Percentiles rank a stretch among this genome's conserved stretches.
Conservation (phyloP, 2,113 vertebrate species). For the Rhabdomys dilectus region DNA sequence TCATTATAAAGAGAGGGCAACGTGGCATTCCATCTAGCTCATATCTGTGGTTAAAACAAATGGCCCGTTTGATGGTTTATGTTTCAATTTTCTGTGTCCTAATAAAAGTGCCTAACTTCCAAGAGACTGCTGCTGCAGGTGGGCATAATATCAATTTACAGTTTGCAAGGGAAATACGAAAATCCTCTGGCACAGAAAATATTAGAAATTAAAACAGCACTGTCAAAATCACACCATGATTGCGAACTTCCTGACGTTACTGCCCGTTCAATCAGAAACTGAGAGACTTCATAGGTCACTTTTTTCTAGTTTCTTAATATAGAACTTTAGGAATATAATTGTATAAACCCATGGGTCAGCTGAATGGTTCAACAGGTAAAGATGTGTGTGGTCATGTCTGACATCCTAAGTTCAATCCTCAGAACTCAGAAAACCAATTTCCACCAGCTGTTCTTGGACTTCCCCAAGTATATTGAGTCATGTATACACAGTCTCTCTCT, state of each 20-base stretch:
- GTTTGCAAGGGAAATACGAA: constrained; percentile 13
- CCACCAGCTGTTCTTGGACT: neutral
- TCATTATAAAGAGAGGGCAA: constrained; percentile 29
- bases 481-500: too few species aligned
- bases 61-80: constrained; percentile 67
- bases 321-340: neutral
- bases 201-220: constrained; percentile 36
- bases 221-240: neutral
- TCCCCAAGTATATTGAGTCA: neutral
- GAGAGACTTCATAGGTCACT: neutral
- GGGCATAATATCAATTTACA: constrained; percentile 57
- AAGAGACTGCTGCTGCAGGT: neutral
- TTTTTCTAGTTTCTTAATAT: neutral
- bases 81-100: constrained; percentile 69
- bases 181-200: neutral
- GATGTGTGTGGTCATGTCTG: neutral
- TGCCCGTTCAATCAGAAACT: neutral
- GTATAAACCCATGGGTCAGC: neutral
- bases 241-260: neutral
- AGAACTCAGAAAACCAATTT: neutral
- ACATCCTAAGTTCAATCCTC: neutral
- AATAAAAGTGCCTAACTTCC: constrained; percentile 64
- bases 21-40: neutral
- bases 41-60: constrained; percentile 53
- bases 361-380: neutral